Conservation (phyloP, 2,113 vertebrate genomes). For the Chaetorhynchus papuensis region DNA sequence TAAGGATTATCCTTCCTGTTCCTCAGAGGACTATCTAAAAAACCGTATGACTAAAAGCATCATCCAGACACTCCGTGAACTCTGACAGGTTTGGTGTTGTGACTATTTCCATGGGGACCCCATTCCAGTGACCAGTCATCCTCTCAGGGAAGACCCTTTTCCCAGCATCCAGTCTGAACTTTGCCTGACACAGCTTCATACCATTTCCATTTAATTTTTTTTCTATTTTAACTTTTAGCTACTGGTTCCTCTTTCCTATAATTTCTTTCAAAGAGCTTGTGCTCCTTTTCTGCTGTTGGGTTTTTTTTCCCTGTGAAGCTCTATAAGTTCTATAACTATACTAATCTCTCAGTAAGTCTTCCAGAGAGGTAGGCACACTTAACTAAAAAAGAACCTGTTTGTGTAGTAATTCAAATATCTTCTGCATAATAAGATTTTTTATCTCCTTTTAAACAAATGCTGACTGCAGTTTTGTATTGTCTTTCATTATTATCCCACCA, state of each 20-base stretch:
- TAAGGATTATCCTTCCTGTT: not conserved
- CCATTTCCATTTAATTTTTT: not conserved
- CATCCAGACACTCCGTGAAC: not conserved
- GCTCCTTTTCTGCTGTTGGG: not conserved
- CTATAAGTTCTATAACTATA: not conserved
- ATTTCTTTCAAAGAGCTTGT: not conserved
- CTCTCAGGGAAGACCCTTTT: not conserved
- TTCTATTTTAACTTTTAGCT: not conserved
- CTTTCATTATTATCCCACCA: not conserved
- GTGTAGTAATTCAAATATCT: not conserved
- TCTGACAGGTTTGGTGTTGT: not conserved
- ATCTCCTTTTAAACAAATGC: not conserved
- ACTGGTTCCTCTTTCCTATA: not conserved
- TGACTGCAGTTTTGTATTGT: not conserved
- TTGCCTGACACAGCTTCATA: not conserved
- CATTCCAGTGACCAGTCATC: not conserved
- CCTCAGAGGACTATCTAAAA: not conserved
- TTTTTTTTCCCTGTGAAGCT: not conserved
- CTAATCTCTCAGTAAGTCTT: not conserved
- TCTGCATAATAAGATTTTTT: not conserved
- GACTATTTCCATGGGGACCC: not conserved
- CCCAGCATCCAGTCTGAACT: not conserved
- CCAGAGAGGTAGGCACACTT: not conserved
- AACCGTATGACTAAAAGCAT: not conserved
- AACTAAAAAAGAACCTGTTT: not conserved